phyloP scores from a whole-genome alignment of 1,140 invertebrate genomes.

The Goniozus legneri region DNA sequence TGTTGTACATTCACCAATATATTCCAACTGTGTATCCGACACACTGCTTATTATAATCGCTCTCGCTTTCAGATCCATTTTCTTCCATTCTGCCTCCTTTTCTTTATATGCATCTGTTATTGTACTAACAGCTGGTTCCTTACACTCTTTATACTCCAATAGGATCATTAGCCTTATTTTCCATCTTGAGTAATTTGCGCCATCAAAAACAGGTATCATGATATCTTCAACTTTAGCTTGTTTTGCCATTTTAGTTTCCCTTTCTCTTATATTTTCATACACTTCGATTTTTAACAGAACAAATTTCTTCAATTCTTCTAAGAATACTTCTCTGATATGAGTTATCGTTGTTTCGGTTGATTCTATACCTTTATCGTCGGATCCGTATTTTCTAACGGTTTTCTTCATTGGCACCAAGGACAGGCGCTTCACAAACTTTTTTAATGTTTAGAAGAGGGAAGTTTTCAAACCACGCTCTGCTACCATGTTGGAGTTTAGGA shows the following conservation, averaged over 20 bases:
- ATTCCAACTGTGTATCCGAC: conserved; percentile 15
- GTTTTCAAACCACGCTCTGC: background rate
- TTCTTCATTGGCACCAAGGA: too few species aligned
- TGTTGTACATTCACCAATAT: background rate
- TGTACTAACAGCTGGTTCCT: conserved; percentile 8
- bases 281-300: too few species aligned
- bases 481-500: background rate
- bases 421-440: too few species aligned
- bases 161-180: conserved; percentile 10
- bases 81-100: conserved; percentile 10
- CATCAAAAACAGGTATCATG: conserved; percentile 14
- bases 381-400: background rate
- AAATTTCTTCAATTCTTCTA: background rate
- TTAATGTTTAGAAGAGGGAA: background rate
- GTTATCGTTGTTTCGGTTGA: background rate
- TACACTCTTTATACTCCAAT: conserved; percentile 14
- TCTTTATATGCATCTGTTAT: background rate
- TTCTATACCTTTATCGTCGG: background rate
- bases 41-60: conserved; percentile 12
- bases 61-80: conserved; percentile 11
- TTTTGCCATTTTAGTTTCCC: conserved; percentile 9
- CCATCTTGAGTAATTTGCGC: conserved; percentile 9
- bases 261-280: background rate
- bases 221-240: conserved; percentile 11
- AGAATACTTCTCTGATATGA: background rate